A percentile compares a stretch with the other conserved stretches of the same genome.
Evolutionary conservation across 2,113 vertebrate species (phyloP).

Genomic region (Ictidomys tridecemlineatus): DNA sequence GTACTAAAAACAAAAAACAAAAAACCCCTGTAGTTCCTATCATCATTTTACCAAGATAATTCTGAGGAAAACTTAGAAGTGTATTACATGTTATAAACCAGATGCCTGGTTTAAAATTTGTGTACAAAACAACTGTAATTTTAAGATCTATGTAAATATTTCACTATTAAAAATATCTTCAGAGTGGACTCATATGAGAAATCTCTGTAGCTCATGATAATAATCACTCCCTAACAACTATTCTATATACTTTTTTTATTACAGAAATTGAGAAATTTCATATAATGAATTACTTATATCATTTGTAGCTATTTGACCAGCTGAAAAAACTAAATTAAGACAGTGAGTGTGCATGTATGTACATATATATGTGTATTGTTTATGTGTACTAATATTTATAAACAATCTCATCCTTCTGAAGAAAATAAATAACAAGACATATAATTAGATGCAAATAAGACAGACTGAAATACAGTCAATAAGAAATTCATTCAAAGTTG

Average conservation of each 20-base stretch:
- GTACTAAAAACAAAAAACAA: not conserved
- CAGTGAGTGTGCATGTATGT: not conserved
- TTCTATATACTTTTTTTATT: constrained; percentile 6
- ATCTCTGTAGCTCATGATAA: not conserved
- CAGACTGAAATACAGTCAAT: constrained; percentile 6
- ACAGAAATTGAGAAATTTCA: not conserved
- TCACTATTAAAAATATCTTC: constrained; percentile 36
- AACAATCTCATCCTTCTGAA: not conserved
- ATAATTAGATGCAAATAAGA: not conserved
- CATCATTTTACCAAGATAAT: constrained; percentile 31
- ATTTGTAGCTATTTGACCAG: not conserved
- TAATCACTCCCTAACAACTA: not conserved
- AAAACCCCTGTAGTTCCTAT: constrained; percentile 1
- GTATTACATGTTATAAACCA: not conserved
- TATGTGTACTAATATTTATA: not conserved
- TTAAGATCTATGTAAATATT: not conserved
- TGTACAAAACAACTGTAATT: constrained; percentile 45
- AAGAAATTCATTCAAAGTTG: constrained; percentile 55
- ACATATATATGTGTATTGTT: not conserved
- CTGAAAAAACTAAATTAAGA: constrained; percentile 5
- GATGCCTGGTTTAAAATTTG: not conserved
- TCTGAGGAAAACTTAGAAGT: constrained; percentile 46
- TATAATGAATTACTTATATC: not conserved
- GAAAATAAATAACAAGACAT: not conserved
- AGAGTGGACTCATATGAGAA: not conserved